Base-by-base conservation (phyloP, 2,113 vertebrate species). In the Myanophis thanlyinensis region DNA sequence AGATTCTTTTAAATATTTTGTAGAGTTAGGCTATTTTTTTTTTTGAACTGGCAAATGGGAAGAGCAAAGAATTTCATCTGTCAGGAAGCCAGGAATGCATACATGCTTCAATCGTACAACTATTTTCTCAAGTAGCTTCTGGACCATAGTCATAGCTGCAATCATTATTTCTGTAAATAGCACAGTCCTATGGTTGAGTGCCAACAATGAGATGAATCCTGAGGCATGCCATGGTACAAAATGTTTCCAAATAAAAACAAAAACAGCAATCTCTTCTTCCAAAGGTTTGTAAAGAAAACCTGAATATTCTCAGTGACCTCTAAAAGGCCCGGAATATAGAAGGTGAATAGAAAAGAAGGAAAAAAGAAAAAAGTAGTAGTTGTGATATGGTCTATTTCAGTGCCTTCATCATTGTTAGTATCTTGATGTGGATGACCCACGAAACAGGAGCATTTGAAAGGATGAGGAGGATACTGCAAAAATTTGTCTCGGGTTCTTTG, bases 31-130 rank as follows among this genome's bases (percentile, higher is more conserved):
- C 23, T 80, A 93, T 30, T 35, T 12, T 86, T 93, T 85, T 59
- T 62, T 94, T 89, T 22, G n/a, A 56, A 84, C 51, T 90, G 53
- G 47, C 53, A 91, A 67, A 92, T 22, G 52, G 87, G 48, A 56
- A 86, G 44, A 49, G 40, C 91, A 22, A 56, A 88, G 53, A 53
- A 25, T 54, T 91, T 47, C 25, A 46, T 85, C 23, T 23, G 48
- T 44, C 22, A 48, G 30, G 49, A 54, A 84, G 27, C 9, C 51
- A 85, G 10, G 90, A 47, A 89, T 84, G 12, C 7, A 15, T 47
- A 3, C 40, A 84, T 35, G 11, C n/a, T 67, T 40, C 51, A 48
- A 48, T 48, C 51, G 48, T 40, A 89, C 35, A 54, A 30, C 51
- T 46, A n/a, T 46, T 47, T 53, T 23, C 53, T 44, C 62, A 85